Conservation (phyloP, 2,797 vertebrate genomes). For the Rhinogobio ventralis region DNA sequence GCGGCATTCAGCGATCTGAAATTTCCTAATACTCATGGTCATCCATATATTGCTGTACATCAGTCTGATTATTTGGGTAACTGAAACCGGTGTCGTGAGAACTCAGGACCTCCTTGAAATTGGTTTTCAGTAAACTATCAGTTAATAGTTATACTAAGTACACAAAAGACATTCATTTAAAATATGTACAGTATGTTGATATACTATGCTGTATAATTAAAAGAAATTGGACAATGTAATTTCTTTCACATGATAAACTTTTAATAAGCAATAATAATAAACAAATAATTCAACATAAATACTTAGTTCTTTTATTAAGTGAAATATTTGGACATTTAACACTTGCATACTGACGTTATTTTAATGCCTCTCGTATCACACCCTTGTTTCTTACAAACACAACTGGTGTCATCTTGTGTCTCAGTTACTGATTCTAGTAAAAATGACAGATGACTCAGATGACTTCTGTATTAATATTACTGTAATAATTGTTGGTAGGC, state of each 20-base stretch:
- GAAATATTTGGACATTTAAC: neutral
- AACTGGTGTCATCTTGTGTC: neutral
- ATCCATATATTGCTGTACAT: neutral
- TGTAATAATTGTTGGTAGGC: neutral
- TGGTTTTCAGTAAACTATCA: neutral
- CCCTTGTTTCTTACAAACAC: neutral
- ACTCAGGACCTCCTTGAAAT: neutral
- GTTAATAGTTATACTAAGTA: neutral
- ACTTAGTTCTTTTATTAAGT: neutral
- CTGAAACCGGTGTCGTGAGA: neutral
- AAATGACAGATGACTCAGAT: neutral
- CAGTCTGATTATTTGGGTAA: neutral
- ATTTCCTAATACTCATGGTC: neutral
- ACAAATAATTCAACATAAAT: neutral
- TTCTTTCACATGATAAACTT: neutral
- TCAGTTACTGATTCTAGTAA: neutral
- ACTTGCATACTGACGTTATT: neutral
- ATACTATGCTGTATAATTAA: neutral
- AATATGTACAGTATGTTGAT: neutral
- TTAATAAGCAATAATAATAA: neutral
- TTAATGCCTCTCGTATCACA: neutral
- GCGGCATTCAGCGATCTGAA: neutral
- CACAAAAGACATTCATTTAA: neutral
- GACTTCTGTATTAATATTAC: neutral
- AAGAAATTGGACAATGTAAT: neutral